phyloP scores from a whole-genome alignment of 2,797 vertebrate species.

The Acrocephalus scirpaceus region DNA sequence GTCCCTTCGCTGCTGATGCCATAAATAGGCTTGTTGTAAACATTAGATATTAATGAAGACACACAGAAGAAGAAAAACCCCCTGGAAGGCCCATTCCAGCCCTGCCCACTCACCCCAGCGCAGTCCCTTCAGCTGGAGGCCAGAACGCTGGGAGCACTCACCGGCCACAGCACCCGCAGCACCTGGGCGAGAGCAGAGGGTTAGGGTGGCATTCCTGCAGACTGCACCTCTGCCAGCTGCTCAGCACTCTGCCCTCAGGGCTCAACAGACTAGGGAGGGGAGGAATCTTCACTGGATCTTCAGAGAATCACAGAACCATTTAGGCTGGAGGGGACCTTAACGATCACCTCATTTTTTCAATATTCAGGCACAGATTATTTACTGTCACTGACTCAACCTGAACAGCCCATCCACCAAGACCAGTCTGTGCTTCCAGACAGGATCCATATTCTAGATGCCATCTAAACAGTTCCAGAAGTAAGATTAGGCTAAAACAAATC shows the following conservation, averaged over 20 bases:
- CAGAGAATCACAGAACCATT: background rate
- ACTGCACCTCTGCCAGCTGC: background rate
- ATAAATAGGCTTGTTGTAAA: background rate
- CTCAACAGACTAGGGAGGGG: background rate
- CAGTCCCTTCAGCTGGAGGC: background rate
- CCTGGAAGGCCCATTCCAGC: background rate
- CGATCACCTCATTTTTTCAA: background rate
- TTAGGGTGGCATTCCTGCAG: background rate
- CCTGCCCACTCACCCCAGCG: background rate
- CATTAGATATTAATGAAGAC: background rate
- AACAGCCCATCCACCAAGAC: background rate
- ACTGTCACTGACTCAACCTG: background rate
- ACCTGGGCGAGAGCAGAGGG: background rate
- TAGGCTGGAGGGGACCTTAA: background rate
- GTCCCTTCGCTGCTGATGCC: background rate
- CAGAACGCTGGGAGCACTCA: conserved; percentile 30
- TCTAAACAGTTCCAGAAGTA: conserved; percentile 31
- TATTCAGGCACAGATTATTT: background rate
- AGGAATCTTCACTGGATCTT: background rate
- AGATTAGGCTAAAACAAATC: conserved; percentile 21
- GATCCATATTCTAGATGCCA: conserved; percentile 13
- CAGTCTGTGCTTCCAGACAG: background rate
- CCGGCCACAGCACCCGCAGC: conserved; percentile 49
- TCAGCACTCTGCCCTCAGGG: background rate
- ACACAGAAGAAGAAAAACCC: background rate